Base-by-base conservation (phyloP, 1,140 invertebrate genomes). In the Acromyrmex echinatior region DNA sequence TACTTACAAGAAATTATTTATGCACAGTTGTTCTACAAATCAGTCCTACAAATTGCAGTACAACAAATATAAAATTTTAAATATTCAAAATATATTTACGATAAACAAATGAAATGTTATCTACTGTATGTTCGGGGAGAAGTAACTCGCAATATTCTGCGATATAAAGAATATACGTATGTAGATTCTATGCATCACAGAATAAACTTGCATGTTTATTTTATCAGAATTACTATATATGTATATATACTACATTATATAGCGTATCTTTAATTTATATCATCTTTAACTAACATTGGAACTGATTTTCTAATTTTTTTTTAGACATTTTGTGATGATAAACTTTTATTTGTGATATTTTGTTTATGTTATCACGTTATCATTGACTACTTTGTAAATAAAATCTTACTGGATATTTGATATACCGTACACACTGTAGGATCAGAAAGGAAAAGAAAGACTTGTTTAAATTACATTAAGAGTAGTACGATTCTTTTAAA, bases 1-100 rank as follows among this genome's bases (percentile, higher is more conserved):
- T 84, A 84, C 70, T 84, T 84, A 84, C 80, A 62, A 76, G 18
- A 84, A 84, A 76, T 84, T 28, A 74, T 74, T 82, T 76, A 84
- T 76, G 80, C 80, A 68, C 35, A 84, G 16, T 63, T 74, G 39
- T 82, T 39, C 56, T 76, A 84, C 21, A 58, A 68, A 84, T 84
- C 80, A 76, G 45, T 62, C 70, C 58, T 76, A 76, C 70, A 62
- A 74, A 84, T 84, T 84, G 9, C 80, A 84, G 56, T 76, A 84
- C 80, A 76, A 84, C 35, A 80, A 70, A 71, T 84, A 82, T 35
- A 45, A 58, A 84, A 84, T 39, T 63, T 84, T 84, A 63, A 76
- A 62, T 63, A 35, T 84, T 84, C 9, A 12, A 74, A 35, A 73
- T 84, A 84, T 84, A 60, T 60, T 84, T 84, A 62, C 51, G 21